A percentile compares a stretch with the other conserved stretches of the same genome.
These are phyloP conservation scores for Oscheius sp. DNA, from an alignment of 2,888 invertebrate genomes.

Conservation along the genomic window DNA sequence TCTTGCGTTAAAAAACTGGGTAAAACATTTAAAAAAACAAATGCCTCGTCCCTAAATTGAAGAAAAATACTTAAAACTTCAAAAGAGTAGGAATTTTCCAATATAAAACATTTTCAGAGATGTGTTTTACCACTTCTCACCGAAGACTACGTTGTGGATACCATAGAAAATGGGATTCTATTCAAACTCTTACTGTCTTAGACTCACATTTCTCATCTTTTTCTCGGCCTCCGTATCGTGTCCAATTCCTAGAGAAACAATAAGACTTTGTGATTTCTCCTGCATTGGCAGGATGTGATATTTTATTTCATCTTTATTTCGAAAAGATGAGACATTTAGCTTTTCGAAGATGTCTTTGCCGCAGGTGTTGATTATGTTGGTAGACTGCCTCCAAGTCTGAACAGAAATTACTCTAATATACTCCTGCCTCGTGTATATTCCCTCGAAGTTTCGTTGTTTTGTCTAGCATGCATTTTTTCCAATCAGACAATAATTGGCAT, in stretches of 20 bases:
- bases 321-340: neutral
- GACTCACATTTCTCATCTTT: neutral
- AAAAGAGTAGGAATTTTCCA: too few relatives aligned
- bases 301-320: neutral
- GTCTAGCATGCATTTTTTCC: neutral
- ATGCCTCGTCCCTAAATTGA: too few relatives aligned
- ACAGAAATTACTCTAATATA: neutral
- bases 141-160: too few relatives aligned
- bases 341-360: neutral
- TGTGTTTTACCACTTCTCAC: too few relatives aligned
- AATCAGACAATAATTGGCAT: too few relatives aligned
- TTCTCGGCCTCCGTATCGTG: neutral
- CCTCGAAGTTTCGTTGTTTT: neutral
- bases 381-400: constrained; percentile 12
- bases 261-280: neutral
- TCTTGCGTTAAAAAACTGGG: too few relatives aligned
- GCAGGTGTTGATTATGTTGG: neutral
- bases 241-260: neutral
- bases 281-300: neutral
- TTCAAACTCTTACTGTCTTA: too few relatives aligned
- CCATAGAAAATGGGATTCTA: too few relatives aligned
- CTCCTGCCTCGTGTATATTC: neutral
- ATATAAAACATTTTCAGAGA: too few relatives aligned
- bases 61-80: too few relatives aligned
- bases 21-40: too few relatives aligned